A percentile compares a stretch with the other conserved stretches of the same genome.
Conservation (phyloP, 2,888 invertebrate species). For the Litoditis marina region DNA sequence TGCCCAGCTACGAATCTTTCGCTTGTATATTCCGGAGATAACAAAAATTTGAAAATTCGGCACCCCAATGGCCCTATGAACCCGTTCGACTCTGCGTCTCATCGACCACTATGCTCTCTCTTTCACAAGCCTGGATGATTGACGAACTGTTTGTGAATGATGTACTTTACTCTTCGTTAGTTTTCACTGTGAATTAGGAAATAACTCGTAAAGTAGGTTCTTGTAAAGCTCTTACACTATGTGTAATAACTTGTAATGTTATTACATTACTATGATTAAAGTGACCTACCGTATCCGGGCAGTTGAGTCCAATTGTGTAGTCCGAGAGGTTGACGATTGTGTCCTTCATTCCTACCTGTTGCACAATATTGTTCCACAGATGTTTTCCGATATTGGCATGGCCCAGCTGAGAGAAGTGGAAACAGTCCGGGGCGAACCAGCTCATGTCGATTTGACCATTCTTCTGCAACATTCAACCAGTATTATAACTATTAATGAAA, state of each 20-base stretch:
- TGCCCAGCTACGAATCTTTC: no score
- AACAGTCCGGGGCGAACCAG: slow-evolving; percentile 52
- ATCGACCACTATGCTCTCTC: no score
- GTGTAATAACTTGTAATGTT: neutral
- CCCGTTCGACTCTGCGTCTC: no score
- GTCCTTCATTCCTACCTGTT: slow-evolving; percentile 35
- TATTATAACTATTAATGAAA: no score
- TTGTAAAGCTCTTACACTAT: neutral
- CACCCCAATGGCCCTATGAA: no score
- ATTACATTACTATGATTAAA: neutral
- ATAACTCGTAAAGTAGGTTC: neutral
- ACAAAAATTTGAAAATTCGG: no score
- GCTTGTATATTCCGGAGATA: no score
- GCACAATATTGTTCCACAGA: slow-evolving; percentile 43
- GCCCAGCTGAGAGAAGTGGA: slow-evolving; percentile 47
- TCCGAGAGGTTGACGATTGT: slow-evolving; percentile 26
- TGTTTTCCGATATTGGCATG: slow-evolving; percentile 43
- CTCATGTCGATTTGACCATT: slow-evolving; percentile 40
- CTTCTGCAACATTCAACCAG: slow-evolving; percentile 20
- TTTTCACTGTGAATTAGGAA: neutral
- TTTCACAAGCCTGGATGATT: no score
- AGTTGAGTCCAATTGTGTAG: slow-evolving; percentile 22
- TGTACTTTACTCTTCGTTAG: neutral
- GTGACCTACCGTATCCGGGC: slow-evolving; percentile 16
- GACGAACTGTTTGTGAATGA: no score